Conservation (phyloP, 2,888 invertebrate species). For the Drosophila helvetica region DNA sequence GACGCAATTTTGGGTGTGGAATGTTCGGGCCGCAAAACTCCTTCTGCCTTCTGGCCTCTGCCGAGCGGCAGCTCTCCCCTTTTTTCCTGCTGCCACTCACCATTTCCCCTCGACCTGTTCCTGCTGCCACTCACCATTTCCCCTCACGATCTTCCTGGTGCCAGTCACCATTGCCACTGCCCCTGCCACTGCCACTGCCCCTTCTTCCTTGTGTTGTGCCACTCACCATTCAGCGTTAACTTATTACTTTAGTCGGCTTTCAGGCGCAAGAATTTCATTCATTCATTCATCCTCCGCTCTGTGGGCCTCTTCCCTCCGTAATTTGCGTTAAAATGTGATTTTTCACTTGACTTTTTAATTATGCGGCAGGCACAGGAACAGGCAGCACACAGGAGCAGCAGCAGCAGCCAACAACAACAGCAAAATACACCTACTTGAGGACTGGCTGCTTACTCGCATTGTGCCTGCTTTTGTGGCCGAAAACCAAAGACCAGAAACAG, state of each 20-base stretch:
- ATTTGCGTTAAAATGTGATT: slow-evolving; percentile 78
- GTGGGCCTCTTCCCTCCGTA: slow-evolving; percentile 28
- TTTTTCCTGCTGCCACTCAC: neutral
- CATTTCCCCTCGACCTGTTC: neutral
- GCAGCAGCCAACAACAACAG: slow-evolving; percentile 33
- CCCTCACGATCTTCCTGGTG: neutral
- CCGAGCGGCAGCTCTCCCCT: neutral
- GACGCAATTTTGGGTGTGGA: slow-evolving; percentile 57
- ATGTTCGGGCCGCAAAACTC: slow-evolving; percentile 23
- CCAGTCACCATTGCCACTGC: neutral
- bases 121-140: no score
- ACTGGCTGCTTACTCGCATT: slow-evolving; percentile 25
- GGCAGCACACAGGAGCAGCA: slow-evolving; percentile 10
- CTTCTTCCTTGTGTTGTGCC: neutral
- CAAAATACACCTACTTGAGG: slow-evolving; percentile 76
- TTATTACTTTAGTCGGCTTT: slow-evolving; percentile 75
- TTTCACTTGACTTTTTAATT: slow-evolving; percentile 80
- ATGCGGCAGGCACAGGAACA: slow-evolving; percentile 56
- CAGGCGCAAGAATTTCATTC: slow-evolving; percentile 77
- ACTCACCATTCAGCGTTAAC: slow-evolving; percentile 30
- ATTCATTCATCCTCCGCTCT: slow-evolving; percentile 37
- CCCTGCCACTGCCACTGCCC: no score
- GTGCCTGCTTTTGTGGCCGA: slow-evolving; percentile 26
- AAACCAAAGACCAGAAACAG: slow-evolving; percentile 17
- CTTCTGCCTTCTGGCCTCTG: no score